Percentiles rank a stretch among this genome's conserved stretches.
Conservation (phyloP, 2,888 invertebrate genomes). For the Eilema sororculum region DNA sequence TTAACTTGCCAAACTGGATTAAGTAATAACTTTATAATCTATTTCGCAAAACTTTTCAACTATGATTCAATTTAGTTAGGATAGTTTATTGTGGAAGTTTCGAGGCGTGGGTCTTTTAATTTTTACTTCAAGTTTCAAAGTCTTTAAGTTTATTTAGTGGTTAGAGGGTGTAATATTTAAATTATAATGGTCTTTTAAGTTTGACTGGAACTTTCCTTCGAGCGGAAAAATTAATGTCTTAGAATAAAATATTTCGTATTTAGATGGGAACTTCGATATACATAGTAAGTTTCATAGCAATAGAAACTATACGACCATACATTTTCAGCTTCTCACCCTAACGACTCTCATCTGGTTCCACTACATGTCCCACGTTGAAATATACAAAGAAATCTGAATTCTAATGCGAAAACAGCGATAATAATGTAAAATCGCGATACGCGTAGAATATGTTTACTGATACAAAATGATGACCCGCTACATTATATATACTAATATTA, state of each 20-base stretch:
- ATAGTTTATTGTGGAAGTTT: constrained; percentile 34
- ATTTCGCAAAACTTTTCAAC: constrained; percentile 30
- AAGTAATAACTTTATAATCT: constrained; percentile 45
- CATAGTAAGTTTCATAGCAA: background rate
- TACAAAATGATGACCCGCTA: too few species aligned
- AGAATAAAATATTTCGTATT: too few species aligned
- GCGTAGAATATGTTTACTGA: too few species aligned
- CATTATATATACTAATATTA: too few species aligned
- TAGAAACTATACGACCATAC: background rate
- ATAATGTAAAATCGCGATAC: too few species aligned
- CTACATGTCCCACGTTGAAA: background rate
- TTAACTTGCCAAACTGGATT: constrained; percentile 42
- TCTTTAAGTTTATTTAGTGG: background rate
- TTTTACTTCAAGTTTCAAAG: constrained; percentile 9
- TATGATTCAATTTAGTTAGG: constrained; percentile 43
- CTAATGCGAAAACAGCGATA: background rate
- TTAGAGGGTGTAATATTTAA: background rate
- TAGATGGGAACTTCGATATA: background rate
- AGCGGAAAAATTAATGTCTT: background rate
- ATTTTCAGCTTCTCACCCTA: background rate
- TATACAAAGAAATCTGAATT: background rate
- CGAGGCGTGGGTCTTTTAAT: constrained; percentile 13
- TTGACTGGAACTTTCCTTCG: background rate
- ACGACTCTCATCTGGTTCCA: background rate
- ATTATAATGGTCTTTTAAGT: background rate